phyloP scores from a whole-genome alignment of 2,113 vertebrate species.

The Gymnogyps californianus region DNA sequence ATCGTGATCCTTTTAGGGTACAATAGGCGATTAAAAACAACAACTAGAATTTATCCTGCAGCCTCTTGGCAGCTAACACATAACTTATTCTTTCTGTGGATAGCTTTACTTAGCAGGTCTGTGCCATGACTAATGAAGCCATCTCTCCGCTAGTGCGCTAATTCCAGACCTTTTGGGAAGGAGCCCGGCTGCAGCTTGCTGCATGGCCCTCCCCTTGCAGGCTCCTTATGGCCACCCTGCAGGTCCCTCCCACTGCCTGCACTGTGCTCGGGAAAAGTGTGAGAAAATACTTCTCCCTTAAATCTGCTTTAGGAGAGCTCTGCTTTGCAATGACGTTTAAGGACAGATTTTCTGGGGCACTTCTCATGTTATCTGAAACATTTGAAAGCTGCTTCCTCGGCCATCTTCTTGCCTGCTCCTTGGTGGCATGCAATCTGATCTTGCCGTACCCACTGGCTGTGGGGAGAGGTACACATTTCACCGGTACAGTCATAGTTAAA shows the following conservation, averaged over 20 bases:
- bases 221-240: conserved; percentile 39
- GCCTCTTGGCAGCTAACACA: not conserved
- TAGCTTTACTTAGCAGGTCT: conserved; percentile 10
- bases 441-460: not conserved
- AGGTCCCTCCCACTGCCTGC: conserved; percentile 39
- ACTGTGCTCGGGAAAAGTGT: not conserved
- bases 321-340: not conserved
- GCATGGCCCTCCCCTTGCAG: not conserved
- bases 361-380: not conserved
- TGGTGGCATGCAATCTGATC: not conserved
- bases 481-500: conserved; percentile 62
- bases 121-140: conserved; percentile 31
- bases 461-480: conserved; percentile 2
- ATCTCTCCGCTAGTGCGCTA: not conserved
- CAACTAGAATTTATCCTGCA: not conserved
- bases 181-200: not conserved
- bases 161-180: conserved; percentile 44
- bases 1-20: not conserved
- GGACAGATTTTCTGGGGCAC: not conserved
- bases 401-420: not conserved
- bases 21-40: not conserved
- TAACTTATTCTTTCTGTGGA: not conserved
- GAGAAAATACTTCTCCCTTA: conserved; percentile 23
- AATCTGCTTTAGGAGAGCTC: not conserved
- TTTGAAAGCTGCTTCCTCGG: not conserved